Conservation (phyloP, 2,113 vertebrate species). For the Lathamus discolor region DNA sequence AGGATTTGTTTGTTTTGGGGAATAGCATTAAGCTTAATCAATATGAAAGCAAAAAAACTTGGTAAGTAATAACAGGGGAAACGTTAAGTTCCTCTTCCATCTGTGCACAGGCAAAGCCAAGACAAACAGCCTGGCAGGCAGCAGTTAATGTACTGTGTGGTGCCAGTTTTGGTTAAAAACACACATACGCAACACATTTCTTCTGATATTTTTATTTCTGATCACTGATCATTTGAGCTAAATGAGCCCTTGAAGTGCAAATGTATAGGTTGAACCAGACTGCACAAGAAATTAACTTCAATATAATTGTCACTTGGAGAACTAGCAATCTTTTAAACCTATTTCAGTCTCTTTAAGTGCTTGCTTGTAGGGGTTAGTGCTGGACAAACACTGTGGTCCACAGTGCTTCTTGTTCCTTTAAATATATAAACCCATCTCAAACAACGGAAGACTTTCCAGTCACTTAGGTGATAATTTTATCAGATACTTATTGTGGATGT, state of each 20-base stretch:
- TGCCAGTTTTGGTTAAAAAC: slow-evolving; percentile 50
- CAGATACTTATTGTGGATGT: not conserved
- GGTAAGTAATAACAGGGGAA: slow-evolving; percentile 33
- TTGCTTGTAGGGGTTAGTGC: not conserved
- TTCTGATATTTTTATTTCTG: slow-evolving; percentile 38
- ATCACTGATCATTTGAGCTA: not conserved
- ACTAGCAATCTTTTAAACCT: not conserved
- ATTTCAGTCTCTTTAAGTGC: not conserved
- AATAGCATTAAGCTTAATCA: slow-evolving; percentile 31
- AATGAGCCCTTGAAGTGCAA: slow-evolving; percentile 5
- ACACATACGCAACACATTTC: slow-evolving; percentile 3
- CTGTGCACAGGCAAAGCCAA: slow-evolving; percentile 57
- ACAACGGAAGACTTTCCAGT: not conserved
- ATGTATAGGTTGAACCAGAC: not conserved
- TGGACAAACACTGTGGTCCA: not conserved
- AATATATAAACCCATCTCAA: not conserved
- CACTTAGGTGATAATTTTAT: not conserved
- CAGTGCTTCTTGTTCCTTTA: not conserved
- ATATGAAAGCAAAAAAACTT: slow-evolving; percentile 39
- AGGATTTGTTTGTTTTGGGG: slow-evolving; percentile 45
- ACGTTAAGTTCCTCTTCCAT: slow-evolving; percentile 45
- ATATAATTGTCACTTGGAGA: not conserved
- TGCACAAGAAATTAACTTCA: not conserved
- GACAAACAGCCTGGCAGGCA: slow-evolving; percentile 52
- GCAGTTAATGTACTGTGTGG: slow-evolving; percentile 18